These are phyloP conservation scores for Bos javanicus DNA, from an alignment of 2,113 vertebrate species.

Conservation along the genomic window DNA sequence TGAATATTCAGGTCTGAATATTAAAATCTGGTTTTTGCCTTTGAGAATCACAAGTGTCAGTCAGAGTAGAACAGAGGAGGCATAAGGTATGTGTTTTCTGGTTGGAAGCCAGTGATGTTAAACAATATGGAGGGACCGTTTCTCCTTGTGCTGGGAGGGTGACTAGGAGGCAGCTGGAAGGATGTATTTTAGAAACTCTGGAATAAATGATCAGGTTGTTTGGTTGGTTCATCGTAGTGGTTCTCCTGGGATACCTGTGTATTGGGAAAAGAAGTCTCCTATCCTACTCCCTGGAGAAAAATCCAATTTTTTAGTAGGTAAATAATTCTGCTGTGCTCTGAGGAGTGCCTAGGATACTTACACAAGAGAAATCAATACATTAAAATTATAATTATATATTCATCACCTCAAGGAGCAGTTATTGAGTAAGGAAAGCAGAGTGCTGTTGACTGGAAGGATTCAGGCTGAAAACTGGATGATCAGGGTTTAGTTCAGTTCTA, in stretches of 20 bases:
- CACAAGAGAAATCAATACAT: not conserved
- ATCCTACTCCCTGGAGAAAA: not conserved
- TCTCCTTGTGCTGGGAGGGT: not conserved
- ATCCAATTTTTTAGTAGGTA: not conserved
- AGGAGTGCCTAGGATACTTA: not conserved
- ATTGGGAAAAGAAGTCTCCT: not conserved
- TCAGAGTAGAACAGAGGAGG: not conserved
- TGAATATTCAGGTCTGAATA: not conserved
- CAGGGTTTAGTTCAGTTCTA: not conserved
- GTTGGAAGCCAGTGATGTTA: not conserved
- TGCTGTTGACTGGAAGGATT: not conserved
- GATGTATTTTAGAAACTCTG: not conserved
- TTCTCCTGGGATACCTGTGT: not conserved
- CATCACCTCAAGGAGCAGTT: not conserved
- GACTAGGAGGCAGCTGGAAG: not conserved
- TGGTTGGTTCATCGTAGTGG: not conserved
- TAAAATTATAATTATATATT: not conserved
- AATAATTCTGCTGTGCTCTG: not conserved
- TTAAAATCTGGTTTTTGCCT: slow-evolving; percentile 9
- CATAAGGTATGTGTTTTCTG: not conserved
- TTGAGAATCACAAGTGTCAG: slow-evolving; percentile 15
- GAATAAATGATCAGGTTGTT: not conserved
- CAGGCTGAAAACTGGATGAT: not conserved
- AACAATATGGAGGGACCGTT: fast-evolving
- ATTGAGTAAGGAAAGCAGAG: not conserved